Evolutionary conservation across 2,797 vertebrate genomes (phyloP), one percentile per base, ranked within the genome.

Genomic region (Gallinago stenura): DNA sequence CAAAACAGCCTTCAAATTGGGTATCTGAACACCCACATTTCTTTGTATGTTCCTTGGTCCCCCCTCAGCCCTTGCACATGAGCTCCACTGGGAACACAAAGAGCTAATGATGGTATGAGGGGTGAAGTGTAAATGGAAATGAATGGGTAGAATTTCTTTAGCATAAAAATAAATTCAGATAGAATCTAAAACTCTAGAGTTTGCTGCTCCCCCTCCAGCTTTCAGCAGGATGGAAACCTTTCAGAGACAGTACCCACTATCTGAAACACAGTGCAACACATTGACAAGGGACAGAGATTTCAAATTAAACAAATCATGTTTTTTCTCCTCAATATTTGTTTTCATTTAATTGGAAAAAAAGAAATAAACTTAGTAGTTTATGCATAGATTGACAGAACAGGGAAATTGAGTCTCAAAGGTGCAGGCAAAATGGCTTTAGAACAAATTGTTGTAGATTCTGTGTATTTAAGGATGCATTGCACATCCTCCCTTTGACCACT

Each of bases 41-140:
- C 14, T 76, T 58, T 41, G 4, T 31, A 8, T 70, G 50, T 68
- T 41, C 41, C 15, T n/a, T 45, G 19, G 7, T 61, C 12, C 6
- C 12, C 5, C 3, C 4, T 62, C 35, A 31, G 10, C 3, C 5
- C 28, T 2, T 81, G 83, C 41, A 50, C 7, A 4, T 3, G 4
- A 56, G 22, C 9, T 79, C n/a, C 57, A 8, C 60, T 33, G 26
- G 9, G n/a, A 83, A n/a, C 8, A 19, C 7, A 8, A 66, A 2
- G 2, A 75, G 8, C 6, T 66, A 10, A 9, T 87, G 53, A 20
- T 20, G 6, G 25, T 28, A 30, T 64, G 35, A 68, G 25, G 22
- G 14, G 18, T 79, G 66, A 51, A 2, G 0, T 57, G 43, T 45
- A 12, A 57, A 76, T 33, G n/a, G 25, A 82, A 80, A 51, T 13